Evolutionary conservation across 2,113 vertebrate genomes (phyloP).

Genomic region (Tetraodon nigroviridis): DNA sequence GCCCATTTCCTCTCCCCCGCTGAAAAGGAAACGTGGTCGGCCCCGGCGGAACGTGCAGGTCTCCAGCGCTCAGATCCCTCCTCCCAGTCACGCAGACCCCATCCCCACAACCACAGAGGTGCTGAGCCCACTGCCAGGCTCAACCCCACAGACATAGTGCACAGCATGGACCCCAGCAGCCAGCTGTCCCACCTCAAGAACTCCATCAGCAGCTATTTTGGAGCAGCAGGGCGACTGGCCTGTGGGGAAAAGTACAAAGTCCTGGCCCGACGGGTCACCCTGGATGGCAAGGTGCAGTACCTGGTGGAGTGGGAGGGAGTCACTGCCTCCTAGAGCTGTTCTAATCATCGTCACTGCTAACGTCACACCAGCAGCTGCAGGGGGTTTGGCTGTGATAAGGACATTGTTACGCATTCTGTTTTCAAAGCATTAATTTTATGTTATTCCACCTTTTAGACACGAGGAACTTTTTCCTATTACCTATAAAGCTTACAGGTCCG

Average conservation of each 20-base stretch:
- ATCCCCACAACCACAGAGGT: conserved; percentile 73
- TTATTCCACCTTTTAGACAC: conserved; percentile 32
- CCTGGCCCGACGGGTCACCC: conserved; percentile 89
- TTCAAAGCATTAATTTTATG: conserved; percentile 47
- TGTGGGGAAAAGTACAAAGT: conserved; percentile 96
- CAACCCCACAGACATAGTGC: conserved; percentile 86
- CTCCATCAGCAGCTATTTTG: conserved; percentile 97
- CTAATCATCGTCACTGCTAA: conserved; percentile 14
- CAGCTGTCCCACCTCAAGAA: conserved; percentile 95
- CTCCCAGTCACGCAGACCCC: conserved; percentile 75
- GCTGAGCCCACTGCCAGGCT: conserved; percentile 83
- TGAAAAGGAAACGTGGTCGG: conserved; percentile 85
- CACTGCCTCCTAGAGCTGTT: conserved; percentile 87
- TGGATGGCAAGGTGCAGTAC: conserved; percentile 98
- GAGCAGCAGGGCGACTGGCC: conserved; percentile 94
- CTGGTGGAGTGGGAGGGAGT: conserved; percentile 98
- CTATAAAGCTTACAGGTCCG: conserved; percentile 44
- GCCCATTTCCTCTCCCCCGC: conserved; percentile 81
- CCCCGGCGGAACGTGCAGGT: conserved; percentile 86
- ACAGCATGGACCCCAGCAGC: conserved; percentile 88
- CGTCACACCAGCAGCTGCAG: conserved; percentile 24
- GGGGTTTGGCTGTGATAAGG: conserved; percentile 24
- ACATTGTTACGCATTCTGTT: conserved; percentile 17
- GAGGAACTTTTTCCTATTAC: conserved; percentile 22
- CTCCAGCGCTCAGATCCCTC: conserved; percentile 85